Conservation (phyloP, 64 coral and sea anemone genomes). For the Anthopleura sola region DNA sequence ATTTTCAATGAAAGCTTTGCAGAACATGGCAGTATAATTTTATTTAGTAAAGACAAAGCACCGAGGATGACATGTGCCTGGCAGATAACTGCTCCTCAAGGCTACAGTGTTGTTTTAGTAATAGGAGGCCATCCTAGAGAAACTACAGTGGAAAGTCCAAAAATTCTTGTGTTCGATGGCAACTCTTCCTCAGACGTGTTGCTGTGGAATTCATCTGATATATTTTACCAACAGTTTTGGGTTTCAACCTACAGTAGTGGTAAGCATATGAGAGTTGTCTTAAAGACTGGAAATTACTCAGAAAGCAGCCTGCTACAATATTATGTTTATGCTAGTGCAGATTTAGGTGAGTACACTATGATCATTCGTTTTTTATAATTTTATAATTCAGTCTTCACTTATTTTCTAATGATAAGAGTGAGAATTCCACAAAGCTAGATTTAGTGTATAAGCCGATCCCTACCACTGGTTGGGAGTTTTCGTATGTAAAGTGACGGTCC, state of each 20-base stretch:
- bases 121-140: no score
- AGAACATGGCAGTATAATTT: no score
- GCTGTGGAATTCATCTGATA: not conserved
- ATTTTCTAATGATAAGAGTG: no score
- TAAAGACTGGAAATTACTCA: not conserved
- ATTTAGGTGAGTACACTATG: not conserved
- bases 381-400: no score
- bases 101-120: not conserved
- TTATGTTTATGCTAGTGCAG: not conserved
- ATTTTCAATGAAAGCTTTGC: not conserved
- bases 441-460: no score
- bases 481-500: no score
- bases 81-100: not conserved
- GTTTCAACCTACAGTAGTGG: no score
- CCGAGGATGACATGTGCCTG: not conserved
- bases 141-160: not conserved
- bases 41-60: no score
- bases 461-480: no score
- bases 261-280: not conserved
- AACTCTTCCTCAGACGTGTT: not conserved
- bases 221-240: not conserved
- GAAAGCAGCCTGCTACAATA: not conserved
- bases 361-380: not conserved
- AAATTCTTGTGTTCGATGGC: not conserved
- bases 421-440: no score